Evolutionary conservation across 2,888 invertebrate species (phyloP), one percentile per base, ranked within the genome.

Genomic region (Xestia c-nigrum): DNA sequence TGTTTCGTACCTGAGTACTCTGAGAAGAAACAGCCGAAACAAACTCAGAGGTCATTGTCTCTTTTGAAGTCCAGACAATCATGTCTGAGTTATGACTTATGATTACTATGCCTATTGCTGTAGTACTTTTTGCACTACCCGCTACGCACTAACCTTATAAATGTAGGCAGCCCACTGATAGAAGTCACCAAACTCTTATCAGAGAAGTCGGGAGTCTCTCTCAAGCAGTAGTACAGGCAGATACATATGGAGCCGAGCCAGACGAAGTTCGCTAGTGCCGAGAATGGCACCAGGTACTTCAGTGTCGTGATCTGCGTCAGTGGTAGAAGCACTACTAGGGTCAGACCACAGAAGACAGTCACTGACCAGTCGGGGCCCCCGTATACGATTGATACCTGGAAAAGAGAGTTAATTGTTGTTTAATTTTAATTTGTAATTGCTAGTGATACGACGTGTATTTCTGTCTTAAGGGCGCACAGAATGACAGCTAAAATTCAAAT

Each of bases 271-370:
- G 99, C 99, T 50, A 98, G 92, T 64, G 98, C 97, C 0, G 99
- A 99, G 94, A 99, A 98, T 0, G 99, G 99, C 14, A 99, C 98
- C 83, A 99, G 95, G 90, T 98, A 98, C 91, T 98, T 98, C 0
- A 99, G 97, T 88, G 98, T 97, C 38, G 98, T 97, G 85, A 99
- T 98, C 92, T 98, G 98, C 7, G 98, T 97, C 40, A 98, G 96
- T 0, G 98, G 95, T 1, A 98, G 91, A 46, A 98, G 95, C 0
- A 98, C 97, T 4, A 98, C 93, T 19, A 98, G 94, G 0, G 98
- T 95, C 21, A 98, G 91, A 0, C 97, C 96, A 88, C 98, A 97
- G 93, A 98, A 98, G 31, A 97, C 92, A 1, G 97, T 96, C 0
- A 97, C 94, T 52, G 98, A 97, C 96, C 97, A 97, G 40, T 94